Evolutionary conservation across 2,113 vertebrate species (phyloP).

Genomic region (Prinia subflava): DNA sequence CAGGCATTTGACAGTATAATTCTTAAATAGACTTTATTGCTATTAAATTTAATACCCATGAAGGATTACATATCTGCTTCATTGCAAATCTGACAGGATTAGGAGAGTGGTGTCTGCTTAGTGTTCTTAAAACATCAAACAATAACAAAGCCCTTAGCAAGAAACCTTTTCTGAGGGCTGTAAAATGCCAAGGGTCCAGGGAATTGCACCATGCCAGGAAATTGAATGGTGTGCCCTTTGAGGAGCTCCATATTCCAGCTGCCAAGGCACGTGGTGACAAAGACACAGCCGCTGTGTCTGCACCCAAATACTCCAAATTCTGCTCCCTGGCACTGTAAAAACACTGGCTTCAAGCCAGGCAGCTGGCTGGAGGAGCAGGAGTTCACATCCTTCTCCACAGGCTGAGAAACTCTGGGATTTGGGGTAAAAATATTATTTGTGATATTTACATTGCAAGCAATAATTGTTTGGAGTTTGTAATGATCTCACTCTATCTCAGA

Average conservation of each 20-base stretch:
- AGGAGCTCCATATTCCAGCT: neutral
- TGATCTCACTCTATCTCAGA: neutral
- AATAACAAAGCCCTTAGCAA: neutral
- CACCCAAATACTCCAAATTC: neutral
- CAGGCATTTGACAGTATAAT: slow-evolving; percentile 16
- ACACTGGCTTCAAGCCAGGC: neutral
- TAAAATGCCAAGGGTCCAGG: neutral
- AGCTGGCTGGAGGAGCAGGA: neutral
- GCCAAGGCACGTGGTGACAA: neutral
- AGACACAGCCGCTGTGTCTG: neutral
- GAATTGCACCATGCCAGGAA: neutral
- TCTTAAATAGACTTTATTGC: slow-evolving; percentile 11
- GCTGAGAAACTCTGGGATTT: neutral
- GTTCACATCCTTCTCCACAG: neutral
- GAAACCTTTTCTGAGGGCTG: neutral
- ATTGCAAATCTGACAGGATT: slow-evolving; percentile 37
- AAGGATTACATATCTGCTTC: slow-evolving; percentile 54
- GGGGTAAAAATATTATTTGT: neutral
- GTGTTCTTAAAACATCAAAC: slow-evolving; percentile 25
- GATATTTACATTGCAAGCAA: neutral
- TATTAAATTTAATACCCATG: slow-evolving; percentile 11
- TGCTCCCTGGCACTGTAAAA: neutral
- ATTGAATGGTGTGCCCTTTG: neutral
- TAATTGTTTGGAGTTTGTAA: neutral
- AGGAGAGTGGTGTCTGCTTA: slow-evolving; percentile 11